These are phyloP conservation scores for Chromobotia macracanthus DNA, from an alignment of 2,797 vertebrate genomes.

Conservation along the genomic window DNA sequence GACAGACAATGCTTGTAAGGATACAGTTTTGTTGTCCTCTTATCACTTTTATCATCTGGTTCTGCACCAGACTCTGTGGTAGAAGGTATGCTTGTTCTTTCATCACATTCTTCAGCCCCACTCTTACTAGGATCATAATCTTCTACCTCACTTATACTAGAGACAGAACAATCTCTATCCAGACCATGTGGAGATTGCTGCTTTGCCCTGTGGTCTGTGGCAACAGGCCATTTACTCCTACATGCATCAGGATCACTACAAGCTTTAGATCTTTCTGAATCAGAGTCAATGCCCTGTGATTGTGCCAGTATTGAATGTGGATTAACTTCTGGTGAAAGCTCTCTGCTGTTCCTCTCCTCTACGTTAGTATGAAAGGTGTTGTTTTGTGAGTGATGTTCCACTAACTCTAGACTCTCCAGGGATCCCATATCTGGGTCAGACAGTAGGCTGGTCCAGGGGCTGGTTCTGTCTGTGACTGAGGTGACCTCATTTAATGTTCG, in stretches of 20 bases:
- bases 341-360: not conserved
- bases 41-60: not conserved
- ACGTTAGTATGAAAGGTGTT: constrained; percentile 22
- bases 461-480: constrained; percentile 86
- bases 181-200: not conserved
- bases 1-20: constrained; percentile 61
- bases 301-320: too few species aligned
- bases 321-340: constrained; percentile 18
- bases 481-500: constrained; percentile 89
- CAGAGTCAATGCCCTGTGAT: too few species aligned
- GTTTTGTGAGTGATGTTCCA: constrained; percentile 37
- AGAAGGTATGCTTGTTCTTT: constrained; percentile 27
- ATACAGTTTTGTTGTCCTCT: constrained; percentile 68
- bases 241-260: constrained; percentile 8
- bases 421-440: constrained; percentile 79
- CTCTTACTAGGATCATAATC: constrained; percentile 11
- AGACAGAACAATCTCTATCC: constrained; percentile 10
- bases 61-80: constrained; percentile 18
- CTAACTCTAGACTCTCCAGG: constrained; percentile 60
- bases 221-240: constrained; percentile 15
- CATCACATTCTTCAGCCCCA: constrained; percentile 39
- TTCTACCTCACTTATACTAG: constrained; percentile 28
- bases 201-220: constrained; percentile 6
- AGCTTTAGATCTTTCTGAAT: constrained; percentile 38
- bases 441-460: constrained; percentile 91